Conservation (phyloP, 2,113 vertebrate species). For the Amia ocellicauda region DNA sequence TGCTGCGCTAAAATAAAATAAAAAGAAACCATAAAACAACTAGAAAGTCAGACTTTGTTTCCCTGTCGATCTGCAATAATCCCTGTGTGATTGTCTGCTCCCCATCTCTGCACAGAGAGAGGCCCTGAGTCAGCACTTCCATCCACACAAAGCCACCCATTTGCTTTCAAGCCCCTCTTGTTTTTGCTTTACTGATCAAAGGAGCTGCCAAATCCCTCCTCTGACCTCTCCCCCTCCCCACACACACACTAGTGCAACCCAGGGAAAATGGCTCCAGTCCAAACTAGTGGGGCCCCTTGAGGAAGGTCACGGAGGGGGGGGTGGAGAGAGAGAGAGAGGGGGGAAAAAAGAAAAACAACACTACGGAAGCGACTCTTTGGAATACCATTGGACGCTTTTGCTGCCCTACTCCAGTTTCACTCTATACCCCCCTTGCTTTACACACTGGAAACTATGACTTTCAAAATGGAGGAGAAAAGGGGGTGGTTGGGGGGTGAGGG, state of each 20-base stretch:
- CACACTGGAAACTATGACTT: slow-evolving; percentile 79
- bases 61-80: slow-evolving; percentile 46
- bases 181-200: slow-evolving; percentile 92
- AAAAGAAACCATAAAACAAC: no score
- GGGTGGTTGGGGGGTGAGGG: slow-evolving; percentile 42
- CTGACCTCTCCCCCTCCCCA: slow-evolving; percentile 37
- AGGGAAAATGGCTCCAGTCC: slow-evolving; percentile 68
- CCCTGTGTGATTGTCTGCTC: slow-evolving; percentile 53
- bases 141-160: slow-evolving; percentile 71
- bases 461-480: slow-evolving; percentile 53
- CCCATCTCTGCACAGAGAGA: slow-evolving; percentile 40
- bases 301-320: slow-evolving; percentile 62
- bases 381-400: slow-evolving; percentile 68
- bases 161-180: slow-evolving; percentile 76
- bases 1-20: no score
- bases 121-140: slow-evolving; percentile 72
- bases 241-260: slow-evolving; percentile 58
- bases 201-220: slow-evolving; percentile 72
- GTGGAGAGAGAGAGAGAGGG: slow-evolving; percentile 24
- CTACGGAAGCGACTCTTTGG: slow-evolving; percentile 57
- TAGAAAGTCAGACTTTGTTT: slow-evolving; percentile 24
- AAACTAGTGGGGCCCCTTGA: slow-evolving; percentile 66
- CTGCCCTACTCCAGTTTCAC: slow-evolving; percentile 65
- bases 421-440: slow-evolving; percentile 42
- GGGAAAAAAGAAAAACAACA: slow-evolving; percentile 32